Percentiles rank a stretch among this genome's conserved stretches.
These are phyloP conservation scores for Aphelocoma californica DNA, from an alignment of 2,797 vertebrate genomes.

Conservation along the genomic window DNA sequence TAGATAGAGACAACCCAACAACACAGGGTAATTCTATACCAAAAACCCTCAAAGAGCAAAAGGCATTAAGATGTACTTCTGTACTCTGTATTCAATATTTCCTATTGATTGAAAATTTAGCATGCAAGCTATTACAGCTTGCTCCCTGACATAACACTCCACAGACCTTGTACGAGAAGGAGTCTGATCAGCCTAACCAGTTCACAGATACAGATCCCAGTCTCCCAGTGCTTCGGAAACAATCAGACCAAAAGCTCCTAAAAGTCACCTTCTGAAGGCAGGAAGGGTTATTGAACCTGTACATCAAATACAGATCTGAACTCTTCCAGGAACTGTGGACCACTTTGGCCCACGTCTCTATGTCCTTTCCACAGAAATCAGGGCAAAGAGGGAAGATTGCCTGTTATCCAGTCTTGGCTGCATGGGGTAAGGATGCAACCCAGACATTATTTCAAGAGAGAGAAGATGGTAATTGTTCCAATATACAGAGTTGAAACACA, in stretches of 20 bases:
- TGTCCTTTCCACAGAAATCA: background rate
- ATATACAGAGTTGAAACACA: background rate
- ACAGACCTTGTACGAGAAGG: background rate
- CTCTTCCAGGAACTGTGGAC: fast-evolving
- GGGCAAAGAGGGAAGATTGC: background rate
- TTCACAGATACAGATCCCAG: background rate
- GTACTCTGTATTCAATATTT: background rate
- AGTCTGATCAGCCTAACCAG: background rate
- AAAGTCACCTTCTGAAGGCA: background rate
- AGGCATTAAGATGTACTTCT: background rate
- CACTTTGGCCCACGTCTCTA: background rate
- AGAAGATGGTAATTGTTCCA: background rate
- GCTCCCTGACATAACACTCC: background rate
- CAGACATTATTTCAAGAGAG: background rate
- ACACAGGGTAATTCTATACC: background rate
- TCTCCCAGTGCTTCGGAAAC: background rate
- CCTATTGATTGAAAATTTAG: background rate
- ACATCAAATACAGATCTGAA: background rate
- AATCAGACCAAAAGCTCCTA: background rate
- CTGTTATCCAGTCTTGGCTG: background rate
- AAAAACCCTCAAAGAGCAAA: background rate
- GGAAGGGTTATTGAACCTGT: background rate
- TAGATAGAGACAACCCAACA: background rate
- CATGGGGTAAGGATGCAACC: background rate
- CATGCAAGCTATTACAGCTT: background rate